Evolutionary conservation across 2,797 vertebrate species (phyloP), one percentile per base, ranked within the genome.

Genomic region (Anniella stebbinsi): DNA sequence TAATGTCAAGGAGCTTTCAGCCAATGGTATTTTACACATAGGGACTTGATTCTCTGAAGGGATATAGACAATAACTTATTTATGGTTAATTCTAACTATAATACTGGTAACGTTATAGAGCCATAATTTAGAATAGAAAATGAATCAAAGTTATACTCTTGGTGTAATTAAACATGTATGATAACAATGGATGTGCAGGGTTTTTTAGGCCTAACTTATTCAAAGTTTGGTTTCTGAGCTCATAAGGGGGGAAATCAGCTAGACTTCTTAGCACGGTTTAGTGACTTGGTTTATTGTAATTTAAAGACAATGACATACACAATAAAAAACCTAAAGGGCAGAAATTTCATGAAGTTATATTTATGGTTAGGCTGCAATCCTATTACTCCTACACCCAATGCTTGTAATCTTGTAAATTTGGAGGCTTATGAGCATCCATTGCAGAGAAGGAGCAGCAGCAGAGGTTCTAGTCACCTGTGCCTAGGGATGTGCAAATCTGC

Each of bases 51-150:
- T 86, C 21, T 72, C 67, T 72, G 33, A 30, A 66, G 18, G 57
- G 36, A 57, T 60, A 36, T 21, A 41, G 73, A 80, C 18, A 36
- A 60, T 4, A 18, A 18, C 38, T 69, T 86, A 48, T 77, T 8
- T 80, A 70, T 66, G n/a, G 28, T 85, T 78, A 57, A 86, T 25
- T 67, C 36, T 36, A 57, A 15, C 11, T 23, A 69, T 86, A 85
- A 23, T 67, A 60, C 80, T 38, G 57, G 70, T 25, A 82, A 36
- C n/a, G 33, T 41, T 7, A 51, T 28, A 69, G 36, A 38, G 38
- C 17, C 48, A 57, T 70, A 87, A 80, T 87, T 88, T 88, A 76
- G 41, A 66, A 45, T 83, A 41, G 70, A 88, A 88, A 72, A 83
- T 66, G 54, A 8, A 41, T 57, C 77, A 70, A 48, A 45, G 57